Base-by-base conservation (phyloP, 2,797 vertebrate genomes). In the Clarias laeviceps region DNA sequence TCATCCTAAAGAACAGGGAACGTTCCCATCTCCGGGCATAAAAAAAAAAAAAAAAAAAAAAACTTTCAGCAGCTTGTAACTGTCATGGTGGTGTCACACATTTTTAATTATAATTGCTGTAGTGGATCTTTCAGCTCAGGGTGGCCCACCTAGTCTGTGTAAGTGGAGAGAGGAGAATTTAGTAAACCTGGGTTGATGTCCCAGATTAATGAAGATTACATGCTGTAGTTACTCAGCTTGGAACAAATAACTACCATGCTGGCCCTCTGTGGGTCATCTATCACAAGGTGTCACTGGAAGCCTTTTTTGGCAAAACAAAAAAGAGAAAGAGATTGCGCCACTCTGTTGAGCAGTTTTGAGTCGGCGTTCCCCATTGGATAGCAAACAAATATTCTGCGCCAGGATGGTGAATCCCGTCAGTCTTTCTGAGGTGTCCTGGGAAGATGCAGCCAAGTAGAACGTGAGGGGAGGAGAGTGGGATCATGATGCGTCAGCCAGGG, bases 121-220 rank as follows among this genome's bases (percentile, higher is more conserved):
- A 74, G 27, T 59, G 80, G 45, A 61, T 84, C 54, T 79, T 8
- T 65, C 2, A 17, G 40, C 70, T 87, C 40, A 29, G 20, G 74
- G 59, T 84, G 61, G 72, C 78, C 80, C 66, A 77, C 18, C 83
- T 82, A 34, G 37, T 73, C 56, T 59, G 29, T 82, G 80, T 83
- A 66, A 76, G 18, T 90, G 89, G 87, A 82, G 88, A 90, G 82
- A 87, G 89, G 91, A 90, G 90, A 91, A 92, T 92, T 88, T 90
- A 89, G 91, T 93, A 93, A 93, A 86, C 92, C 90, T 89, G 91
- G 92, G 94, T 93, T 94, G 94, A 93, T 91, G 91, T 93, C 91
- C 86, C 90, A 94, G 93, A 94, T 94, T 94, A 94, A 94, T 94
- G 90, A 92, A 94, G 93, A 95, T 95, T 94, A 95, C 91, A 92